Evolutionary conservation across 2,113 vertebrate species (phyloP).

Genomic region (Nesoenas mayeri): DNA sequence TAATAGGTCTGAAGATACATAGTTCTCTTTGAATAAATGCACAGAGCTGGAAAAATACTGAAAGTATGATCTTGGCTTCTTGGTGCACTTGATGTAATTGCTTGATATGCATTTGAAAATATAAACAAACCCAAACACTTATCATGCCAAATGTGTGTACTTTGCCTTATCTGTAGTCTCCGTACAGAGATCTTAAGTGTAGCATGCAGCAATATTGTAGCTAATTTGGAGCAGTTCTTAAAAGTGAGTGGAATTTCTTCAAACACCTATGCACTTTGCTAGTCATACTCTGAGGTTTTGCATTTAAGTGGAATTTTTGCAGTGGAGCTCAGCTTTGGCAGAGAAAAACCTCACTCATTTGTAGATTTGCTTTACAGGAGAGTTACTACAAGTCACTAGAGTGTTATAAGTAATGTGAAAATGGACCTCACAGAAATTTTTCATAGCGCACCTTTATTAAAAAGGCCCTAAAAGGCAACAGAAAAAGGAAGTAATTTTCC

Average conservation of each 20-base stretch:
- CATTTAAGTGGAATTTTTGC: background rate
- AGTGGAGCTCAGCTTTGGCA: background rate
- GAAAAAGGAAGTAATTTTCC: background rate
- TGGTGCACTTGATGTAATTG: background rate
- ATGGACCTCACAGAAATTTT: background rate
- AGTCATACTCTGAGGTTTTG: background rate
- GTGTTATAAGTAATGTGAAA: rapidly evolving
- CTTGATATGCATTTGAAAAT: background rate
- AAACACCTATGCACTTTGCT: background rate
- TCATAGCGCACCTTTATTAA: background rate
- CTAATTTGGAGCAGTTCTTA: background rate
- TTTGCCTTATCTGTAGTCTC: background rate
- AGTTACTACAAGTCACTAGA: background rate
- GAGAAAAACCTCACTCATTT: background rate
- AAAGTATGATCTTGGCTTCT: background rate
- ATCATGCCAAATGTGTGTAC: background rate
- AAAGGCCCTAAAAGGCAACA: background rate
- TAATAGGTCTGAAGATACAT: background rate
- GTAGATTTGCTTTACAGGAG: background rate
- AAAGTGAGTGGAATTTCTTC: background rate
- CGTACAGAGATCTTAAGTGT: background rate
- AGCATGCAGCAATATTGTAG: background rate
- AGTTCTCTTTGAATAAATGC: background rate
- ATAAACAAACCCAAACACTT: background rate
- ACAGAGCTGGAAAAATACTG: background rate